Conservation (phyloP, 2,113 vertebrate genomes). For the Callocephalon fimbriatum region DNA sequence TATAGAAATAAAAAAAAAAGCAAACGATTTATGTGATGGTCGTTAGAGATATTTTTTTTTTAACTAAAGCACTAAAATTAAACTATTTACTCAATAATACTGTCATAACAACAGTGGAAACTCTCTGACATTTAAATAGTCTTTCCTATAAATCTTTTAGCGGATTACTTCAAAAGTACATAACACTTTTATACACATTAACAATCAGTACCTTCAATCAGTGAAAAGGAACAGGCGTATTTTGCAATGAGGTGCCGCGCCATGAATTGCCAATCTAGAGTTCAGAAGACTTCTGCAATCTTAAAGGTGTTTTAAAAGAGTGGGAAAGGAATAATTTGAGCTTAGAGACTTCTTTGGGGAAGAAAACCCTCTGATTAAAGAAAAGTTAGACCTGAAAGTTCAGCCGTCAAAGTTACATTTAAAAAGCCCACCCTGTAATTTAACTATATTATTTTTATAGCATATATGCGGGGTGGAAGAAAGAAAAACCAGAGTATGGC, state of each 20-base stretch:
- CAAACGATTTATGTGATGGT: conserved; percentile 59
- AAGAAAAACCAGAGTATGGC: conserved; percentile 11
- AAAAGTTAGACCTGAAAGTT: conserved; percentile 59
- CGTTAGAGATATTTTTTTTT: conserved; percentile 72
- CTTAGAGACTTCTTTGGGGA: conserved; percentile 5
- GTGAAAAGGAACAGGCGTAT: conserved; percentile 52
- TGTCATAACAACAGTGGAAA: conserved; percentile 74
- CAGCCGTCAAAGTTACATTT: background rate
- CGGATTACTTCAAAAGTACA: conserved; percentile 67
- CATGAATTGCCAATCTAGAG: conserved; percentile 58
- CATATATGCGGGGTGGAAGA: background rate
- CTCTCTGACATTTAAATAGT: conserved; percentile 62
- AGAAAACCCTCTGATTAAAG: background rate
- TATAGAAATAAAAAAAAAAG: conserved; percentile 74
- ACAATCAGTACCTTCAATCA: conserved; percentile 75
- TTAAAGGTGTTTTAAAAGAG: conserved; percentile 28
- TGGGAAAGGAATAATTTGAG: conserved; percentile 21
- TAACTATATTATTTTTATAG: conserved; percentile 39
- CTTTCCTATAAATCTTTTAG: conserved; percentile 72
- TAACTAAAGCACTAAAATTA: conserved; percentile 73
- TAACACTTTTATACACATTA: conserved; percentile 70
- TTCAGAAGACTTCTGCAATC: conserved; percentile 40
- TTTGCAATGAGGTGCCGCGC: conserved; percentile 60
- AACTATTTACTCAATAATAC: conserved; percentile 77
- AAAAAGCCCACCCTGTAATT: background rate